Percentiles rank a stretch among this genome's conserved stretches.
These are phyloP conservation scores for Sardina pilchardus DNA, from an alignment of 2,113 vertebrate species.

Conservation along the genomic window DNA sequence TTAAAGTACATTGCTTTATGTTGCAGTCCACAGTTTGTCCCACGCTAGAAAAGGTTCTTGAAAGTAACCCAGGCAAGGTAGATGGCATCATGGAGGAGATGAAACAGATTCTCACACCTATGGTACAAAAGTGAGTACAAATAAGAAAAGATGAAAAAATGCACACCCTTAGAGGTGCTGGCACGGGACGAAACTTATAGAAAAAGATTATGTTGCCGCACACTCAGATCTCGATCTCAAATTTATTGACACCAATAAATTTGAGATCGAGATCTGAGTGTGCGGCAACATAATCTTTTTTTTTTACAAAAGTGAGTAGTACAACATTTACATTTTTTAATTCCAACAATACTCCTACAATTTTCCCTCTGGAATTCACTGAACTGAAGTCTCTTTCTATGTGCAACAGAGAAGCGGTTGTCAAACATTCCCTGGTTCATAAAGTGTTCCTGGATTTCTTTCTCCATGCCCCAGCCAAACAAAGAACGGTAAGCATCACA, in stretches of 20 bases:
- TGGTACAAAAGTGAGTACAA: slow-evolving; percentile 92
- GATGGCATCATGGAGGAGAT: slow-evolving; percentile 90
- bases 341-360: not conserved
- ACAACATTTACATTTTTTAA: not conserved
- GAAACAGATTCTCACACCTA: slow-evolving; percentile 88
- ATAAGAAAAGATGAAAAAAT: too few relatives aligned
- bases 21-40: slow-evolving; percentile 78
- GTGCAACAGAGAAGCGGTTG: slow-evolving; percentile 85
- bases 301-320: slow-evolving; percentile 92
- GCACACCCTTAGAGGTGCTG: too few relatives aligned
- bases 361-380: not conserved
- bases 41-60: slow-evolving; percentile 83
- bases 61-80: slow-evolving; percentile 79
- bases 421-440: slow-evolving; percentile 96
- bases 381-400: not conserved
- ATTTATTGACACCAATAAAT: too few relatives aligned
- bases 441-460: slow-evolving; percentile 97
- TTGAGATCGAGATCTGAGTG: too few relatives aligned
- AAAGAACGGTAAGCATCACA: slow-evolving; percentile 81
- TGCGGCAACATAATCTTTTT: too few relatives aligned
- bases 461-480: slow-evolving; percentile 76
- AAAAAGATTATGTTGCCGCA: too few relatives aligned
- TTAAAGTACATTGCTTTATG: not conserved
- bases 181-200: too few relatives aligned
- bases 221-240: too few relatives aligned